Evolutionary conservation across 1,140 invertebrate genomes (phyloP).

Genomic region (Camponotus pennsylvanicus): DNA sequence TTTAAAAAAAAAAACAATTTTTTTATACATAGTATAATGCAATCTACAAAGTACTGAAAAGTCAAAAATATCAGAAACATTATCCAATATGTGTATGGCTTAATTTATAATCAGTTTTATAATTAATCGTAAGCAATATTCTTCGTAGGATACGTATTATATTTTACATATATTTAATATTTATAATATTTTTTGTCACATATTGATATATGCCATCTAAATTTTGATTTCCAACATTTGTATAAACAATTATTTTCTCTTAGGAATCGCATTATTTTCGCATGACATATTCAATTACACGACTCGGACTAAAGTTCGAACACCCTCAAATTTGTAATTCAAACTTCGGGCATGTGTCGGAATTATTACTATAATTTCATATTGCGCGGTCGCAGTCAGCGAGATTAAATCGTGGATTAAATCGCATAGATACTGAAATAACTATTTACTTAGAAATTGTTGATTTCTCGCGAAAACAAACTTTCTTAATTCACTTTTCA

Average conservation of each 20-base stretch:
- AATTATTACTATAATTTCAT: slow-evolving; percentile 35
- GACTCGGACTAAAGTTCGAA: slow-evolving; percentile 21
- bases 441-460: background rate
- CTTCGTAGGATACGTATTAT: background rate
- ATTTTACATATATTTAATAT: slow-evolving; percentile 8
- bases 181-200: slow-evolving; percentile 16
- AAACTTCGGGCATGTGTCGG: slow-evolving; percentile 49
- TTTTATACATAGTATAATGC: background rate
- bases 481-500: slow-evolving; percentile 11
- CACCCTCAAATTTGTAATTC: slow-evolving; percentile 48
- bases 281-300: slow-evolving; percentile 35
- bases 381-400: slow-evolving; percentile 16
- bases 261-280: slow-evolving; percentile 18
- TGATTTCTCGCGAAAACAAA: background rate
- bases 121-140: slow-evolving; percentile 16
- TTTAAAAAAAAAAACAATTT: background rate
- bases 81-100: background rate
- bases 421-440: background rate
- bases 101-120: background rate
- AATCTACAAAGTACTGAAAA: slow-evolving; percentile 4
- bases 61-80: background rate
- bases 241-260: slow-evolving; percentile 41
- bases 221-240: slow-evolving; percentile 13
- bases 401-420: slow-evolving; percentile 26
- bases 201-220: slow-evolving; percentile 3